Evolutionary conservation across 2,113 vertebrate species (phyloP), one percentile per base, ranked within the genome.

Genomic region (Fregata magnificens): DNA sequence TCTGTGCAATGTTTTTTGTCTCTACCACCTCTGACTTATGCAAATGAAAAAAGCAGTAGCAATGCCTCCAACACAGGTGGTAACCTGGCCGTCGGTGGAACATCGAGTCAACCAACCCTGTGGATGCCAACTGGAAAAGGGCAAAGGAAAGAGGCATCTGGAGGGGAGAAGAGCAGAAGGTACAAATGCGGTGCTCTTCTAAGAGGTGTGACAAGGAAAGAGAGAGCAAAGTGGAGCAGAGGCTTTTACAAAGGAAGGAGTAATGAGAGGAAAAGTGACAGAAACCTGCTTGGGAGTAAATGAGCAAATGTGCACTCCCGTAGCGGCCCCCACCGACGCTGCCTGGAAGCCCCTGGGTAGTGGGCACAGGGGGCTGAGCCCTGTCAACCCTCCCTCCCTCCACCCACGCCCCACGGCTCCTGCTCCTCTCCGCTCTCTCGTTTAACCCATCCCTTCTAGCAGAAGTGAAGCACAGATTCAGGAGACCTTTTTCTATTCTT

Each of bases 351-450:
- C 29, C 9, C 19, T 18, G 44, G 13, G 45, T 25, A 66, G 29
- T 1, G 0, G 38, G 21, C 2, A 1, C 3, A n/a, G 50, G 28
- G 15, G 2, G 6, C 38, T 2, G n/a, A 42, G 36, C 11, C 16
- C 22, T 31, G 40, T 31, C 1, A 1, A 13, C 19, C 3, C 2
- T 28, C 15, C 11, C 29, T 28, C 13, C 32, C 12, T 72, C 20
- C 59, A 28, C 26, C 31, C 45, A 13, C 16, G 2, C 6, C 11
- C n/a, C 3, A 9, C 2, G 20, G 47, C 47, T 50, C n/a, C 47
- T 26, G 29, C 5, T n/a, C 66, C n/a, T 26, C 5, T 15, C 36
- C 1, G 1, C 32, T 38, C 36, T 19, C 20, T 59, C 5, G 1
- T 32, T 38, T 81, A 45, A 63, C 42, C 36, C 12, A 7, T 15